Evolutionary conservation across 2,888 invertebrate genomes (phyloP).

Genomic region (Nesidiocoris tenuis): DNA sequence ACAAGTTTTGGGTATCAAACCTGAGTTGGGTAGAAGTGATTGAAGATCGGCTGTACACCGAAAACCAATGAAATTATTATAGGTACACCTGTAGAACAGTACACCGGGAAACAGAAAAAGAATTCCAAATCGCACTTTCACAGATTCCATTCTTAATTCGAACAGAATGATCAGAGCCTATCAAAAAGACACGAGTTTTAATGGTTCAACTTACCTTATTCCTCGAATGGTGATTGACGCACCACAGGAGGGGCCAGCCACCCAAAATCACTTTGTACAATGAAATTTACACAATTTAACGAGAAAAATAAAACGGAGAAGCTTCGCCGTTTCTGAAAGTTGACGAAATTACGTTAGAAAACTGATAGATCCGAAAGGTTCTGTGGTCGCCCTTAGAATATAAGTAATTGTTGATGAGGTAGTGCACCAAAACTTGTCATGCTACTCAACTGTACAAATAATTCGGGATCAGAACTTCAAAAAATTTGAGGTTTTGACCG

Average conservation of each 20-base stretch:
- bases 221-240: not conserved
- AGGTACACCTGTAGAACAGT: no score
- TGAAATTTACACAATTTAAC: not conserved
- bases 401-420: no score
- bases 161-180: not conserved
- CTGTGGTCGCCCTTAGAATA: conserved; percentile 31
- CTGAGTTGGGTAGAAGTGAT: no score
- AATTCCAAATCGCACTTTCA: conserved; percentile 32
- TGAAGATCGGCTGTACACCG: no score
- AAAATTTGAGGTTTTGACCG: no score
- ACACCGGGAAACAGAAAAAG: no score
- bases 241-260: not conserved
- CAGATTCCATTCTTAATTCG: conserved; percentile 5
- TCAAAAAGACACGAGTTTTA: not conserved
- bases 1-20: no score
- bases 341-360: no score
- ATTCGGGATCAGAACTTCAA: no score
- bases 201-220: not conserved
- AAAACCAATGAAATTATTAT: no score
- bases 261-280: not conserved
- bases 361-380: conserved; percentile 27
- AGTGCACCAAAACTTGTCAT: no score
- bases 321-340: not conserved
- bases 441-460: no score
- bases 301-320: not conserved